These are phyloP conservation scores for Colletes latitarsis DNA, from an alignment of 1,140 invertebrate species.

Conservation along the genomic window DNA sequence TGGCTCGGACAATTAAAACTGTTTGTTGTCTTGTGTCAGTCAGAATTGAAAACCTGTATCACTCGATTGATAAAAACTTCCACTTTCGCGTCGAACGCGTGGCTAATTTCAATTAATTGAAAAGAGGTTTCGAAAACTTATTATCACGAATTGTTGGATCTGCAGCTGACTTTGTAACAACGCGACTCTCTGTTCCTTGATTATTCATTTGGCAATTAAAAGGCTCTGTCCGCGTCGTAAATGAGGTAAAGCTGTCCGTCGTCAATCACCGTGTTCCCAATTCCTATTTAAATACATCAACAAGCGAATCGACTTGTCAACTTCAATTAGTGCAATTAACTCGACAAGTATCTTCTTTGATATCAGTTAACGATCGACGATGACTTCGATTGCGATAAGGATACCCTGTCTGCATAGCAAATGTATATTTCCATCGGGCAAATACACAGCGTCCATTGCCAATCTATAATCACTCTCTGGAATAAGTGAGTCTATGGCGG, in stretches of 20 bases:
- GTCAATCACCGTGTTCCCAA: conserved; percentile 8
- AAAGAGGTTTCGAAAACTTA: not conserved
- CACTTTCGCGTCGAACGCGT: no score
- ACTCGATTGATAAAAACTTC: no score
- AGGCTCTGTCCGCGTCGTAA: not conserved
- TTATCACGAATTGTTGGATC: not conserved
- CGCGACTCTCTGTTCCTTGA: not conserved
- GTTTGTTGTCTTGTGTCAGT: no score
- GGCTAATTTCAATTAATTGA: no score
- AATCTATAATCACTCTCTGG: no score
- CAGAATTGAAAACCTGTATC: no score
- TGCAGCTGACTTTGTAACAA: not conserved
- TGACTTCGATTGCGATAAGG: not conserved
- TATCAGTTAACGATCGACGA: not conserved
- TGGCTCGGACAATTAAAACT: not conserved
- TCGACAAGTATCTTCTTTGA: not conserved
- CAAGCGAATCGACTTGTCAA: not conserved
- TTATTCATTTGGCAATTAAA: not conserved
- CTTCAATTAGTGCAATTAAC: not conserved
- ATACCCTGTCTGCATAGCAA: no score
- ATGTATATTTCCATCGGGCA: no score
- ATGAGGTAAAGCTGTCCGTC: not conserved
- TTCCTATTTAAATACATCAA: conserved; percentile 6
- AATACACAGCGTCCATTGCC: no score
- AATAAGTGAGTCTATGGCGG: no score